Percentiles rank a stretch among this genome's conserved stretches.
These are phyloP conservation scores for Oncopeltus fasciatus DNA, from an alignment of 1,140 invertebrate species.

Conservation along the genomic window DNA sequence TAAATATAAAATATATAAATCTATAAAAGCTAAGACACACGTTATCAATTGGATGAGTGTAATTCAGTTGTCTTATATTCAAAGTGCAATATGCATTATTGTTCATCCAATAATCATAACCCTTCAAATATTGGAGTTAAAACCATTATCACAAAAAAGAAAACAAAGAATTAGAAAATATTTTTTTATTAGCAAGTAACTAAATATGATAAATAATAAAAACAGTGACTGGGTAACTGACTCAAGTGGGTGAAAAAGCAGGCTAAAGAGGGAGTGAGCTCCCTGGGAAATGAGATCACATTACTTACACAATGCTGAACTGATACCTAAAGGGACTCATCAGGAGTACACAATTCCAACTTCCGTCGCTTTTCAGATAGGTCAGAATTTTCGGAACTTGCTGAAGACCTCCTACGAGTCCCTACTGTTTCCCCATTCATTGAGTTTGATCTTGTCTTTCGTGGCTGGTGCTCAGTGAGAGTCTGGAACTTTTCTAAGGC, in stretches of 20 bases:
- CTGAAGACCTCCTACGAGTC: slow-evolving; percentile 4
- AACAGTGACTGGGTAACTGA: not conserved
- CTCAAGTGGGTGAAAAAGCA: not conserved
- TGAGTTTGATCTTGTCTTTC: slow-evolving; percentile 31
- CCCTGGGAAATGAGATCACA: not conserved
- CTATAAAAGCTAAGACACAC: slow-evolving; percentile 6
- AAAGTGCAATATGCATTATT: too few relatives aligned
- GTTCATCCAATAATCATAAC: too few relatives aligned
- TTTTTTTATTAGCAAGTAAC: too few relatives aligned
- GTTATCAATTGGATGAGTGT: not conserved
- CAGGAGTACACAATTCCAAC: not conserved
- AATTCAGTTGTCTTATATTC: too few relatives aligned
- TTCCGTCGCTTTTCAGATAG: slow-evolving; percentile 12
- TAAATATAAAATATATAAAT: slow-evolving; percentile 6
- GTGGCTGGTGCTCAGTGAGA: slow-evolving; percentile 34
- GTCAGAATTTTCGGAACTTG: slow-evolving; percentile 8
- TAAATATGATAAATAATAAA: not conserved
- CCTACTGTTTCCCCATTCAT: slow-evolving; percentile 9
- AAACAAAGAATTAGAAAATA: too few relatives aligned
- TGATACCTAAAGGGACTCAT: not conserved
- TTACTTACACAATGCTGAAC: too few relatives aligned
- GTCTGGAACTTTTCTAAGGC: slow-evolving; percentile 35
- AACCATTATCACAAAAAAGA: too few relatives aligned
- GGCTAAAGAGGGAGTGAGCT: not conserved
- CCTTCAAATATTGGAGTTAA: too few relatives aligned